phyloP scores from a whole-genome alignment of 2,113 vertebrate species.

The Panthera tigris region DNA sequence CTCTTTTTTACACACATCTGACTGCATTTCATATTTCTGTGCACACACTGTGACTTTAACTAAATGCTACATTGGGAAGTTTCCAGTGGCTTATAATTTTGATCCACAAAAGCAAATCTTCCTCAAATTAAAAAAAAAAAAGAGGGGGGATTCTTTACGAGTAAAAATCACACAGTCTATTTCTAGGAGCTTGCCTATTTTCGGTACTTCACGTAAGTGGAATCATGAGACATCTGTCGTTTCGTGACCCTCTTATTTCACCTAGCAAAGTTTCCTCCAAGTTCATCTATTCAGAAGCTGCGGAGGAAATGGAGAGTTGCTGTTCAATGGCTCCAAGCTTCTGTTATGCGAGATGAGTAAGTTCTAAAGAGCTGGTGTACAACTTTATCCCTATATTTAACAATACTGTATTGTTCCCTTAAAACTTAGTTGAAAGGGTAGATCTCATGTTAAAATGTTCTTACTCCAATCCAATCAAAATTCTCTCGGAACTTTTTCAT shows the following conservation, averaged over 20 bases:
- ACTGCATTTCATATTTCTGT: background rate
- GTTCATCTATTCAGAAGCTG: rapidly evolving
- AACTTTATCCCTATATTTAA: background rate
- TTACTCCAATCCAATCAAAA: background rate
- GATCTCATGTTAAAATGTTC: background rate
- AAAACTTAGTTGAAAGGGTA: background rate
- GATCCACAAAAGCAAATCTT: background rate
- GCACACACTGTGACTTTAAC: rapidly evolving
- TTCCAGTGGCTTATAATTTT: background rate
- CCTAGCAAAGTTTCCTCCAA: background rate
- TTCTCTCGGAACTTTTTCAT: background rate
- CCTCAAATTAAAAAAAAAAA: too few relatives aligned
- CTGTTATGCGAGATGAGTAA: background rate
- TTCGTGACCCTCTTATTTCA: background rate
- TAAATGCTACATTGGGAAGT: rapidly evolving
- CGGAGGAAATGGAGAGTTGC: background rate
- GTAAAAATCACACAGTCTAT: background rate
- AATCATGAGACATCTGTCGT: background rate
- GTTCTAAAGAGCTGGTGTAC: background rate
- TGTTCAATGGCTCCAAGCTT: background rate
- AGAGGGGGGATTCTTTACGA: background rate
- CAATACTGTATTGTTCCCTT: too few relatives aligned
- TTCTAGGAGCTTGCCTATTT: background rate
- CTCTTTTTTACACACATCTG: background rate
- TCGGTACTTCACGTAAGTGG: background rate